These are phyloP conservation scores for Megalurothrips usitatus DNA, from an alignment of 2,888 invertebrate genomes.

Conservation along the genomic window DNA sequence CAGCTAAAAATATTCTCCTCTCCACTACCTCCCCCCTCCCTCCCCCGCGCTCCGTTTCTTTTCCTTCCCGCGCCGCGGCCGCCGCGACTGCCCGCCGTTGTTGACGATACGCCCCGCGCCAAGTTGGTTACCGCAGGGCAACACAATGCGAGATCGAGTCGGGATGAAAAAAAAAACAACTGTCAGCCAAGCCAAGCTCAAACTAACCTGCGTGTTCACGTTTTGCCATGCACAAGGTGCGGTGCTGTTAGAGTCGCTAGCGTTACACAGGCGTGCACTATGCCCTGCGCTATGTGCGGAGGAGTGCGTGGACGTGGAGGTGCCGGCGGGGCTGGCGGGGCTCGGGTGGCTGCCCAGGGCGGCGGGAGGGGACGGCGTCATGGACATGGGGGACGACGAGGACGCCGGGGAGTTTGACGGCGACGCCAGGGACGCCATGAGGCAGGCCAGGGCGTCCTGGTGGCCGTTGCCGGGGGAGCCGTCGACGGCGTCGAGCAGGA, in stretches of 20 bases:
- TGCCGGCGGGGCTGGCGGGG: background rate
- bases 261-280: constrained; percentile 32
- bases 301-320: background rate
- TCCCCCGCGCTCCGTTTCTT: no score
- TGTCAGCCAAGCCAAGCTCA: background rate
- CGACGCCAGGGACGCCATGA: constrained; percentile 39
- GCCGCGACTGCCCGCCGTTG: no score
- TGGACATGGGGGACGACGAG: background rate
- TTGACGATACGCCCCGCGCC: no score
- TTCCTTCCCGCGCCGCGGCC: no score
- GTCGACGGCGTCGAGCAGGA: background rate
- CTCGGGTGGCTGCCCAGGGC: background rate
- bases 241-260: constrained; percentile 38
- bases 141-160: no score
- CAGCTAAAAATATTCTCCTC: background rate
- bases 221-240: constrained; percentile 34
- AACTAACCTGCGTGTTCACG: constrained; percentile 28
- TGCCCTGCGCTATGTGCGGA: background rate
- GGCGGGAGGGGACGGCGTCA: constrained; percentile 21
- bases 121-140: no score
- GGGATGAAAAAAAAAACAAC: no score
- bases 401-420: constrained; percentile 34
- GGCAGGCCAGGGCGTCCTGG: constrained; percentile 38
- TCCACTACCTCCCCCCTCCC: no score
- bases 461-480: constrained; percentile 17